These are phyloP conservation scores for Drosophila seguyi DNA, from an alignment of 1,140 invertebrate genomes.

Conservation along the genomic window DNA sequence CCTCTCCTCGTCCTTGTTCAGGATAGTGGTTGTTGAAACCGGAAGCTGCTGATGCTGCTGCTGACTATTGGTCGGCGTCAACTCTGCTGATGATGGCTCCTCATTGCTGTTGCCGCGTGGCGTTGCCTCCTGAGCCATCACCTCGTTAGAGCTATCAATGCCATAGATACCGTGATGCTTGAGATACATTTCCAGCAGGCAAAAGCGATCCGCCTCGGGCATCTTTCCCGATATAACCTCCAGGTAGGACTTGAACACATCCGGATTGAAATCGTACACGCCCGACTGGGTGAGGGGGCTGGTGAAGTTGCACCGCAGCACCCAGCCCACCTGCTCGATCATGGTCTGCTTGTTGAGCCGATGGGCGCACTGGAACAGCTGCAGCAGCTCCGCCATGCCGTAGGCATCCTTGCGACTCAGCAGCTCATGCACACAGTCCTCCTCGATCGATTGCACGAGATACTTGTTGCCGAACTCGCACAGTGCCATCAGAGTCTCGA, in stretches of 20 bases:
- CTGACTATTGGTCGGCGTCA: neutral
- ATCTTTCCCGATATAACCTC: conserved; percentile 5
- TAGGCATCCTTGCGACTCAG: neutral
- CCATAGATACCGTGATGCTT: neutral
- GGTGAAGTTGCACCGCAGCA: neutral
- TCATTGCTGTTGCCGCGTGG: neutral
- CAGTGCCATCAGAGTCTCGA: conserved; percentile 2
- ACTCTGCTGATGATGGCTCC: neutral
- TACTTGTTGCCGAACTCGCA: conserved; percentile 33
- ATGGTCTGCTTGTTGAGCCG: neutral
- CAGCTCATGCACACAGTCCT: conserved; percentile 16
- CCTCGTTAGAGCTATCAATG: neutral
- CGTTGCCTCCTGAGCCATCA: rapidly evolving
- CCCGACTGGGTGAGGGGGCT: conserved; percentile 4
- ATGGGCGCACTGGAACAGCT: conserved; percentile 25
- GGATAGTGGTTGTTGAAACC: neutral
- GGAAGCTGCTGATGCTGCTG: neutral
- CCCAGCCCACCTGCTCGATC: conserved; percentile 4
- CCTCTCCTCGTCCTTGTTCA: neutral
- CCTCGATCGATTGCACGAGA: conserved; percentile 17
- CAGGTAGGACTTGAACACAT: conserved; percentile 21
- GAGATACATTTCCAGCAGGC: conserved; percentile 22
- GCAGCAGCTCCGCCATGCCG: conserved; percentile 10
- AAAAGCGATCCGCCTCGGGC: conserved; percentile 13
- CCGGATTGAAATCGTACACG: conserved; percentile 1